These are phyloP conservation scores for Drosophila chauvacae DNA, from an alignment of 1,140 invertebrate genomes.

Conservation along the genomic window DNA sequence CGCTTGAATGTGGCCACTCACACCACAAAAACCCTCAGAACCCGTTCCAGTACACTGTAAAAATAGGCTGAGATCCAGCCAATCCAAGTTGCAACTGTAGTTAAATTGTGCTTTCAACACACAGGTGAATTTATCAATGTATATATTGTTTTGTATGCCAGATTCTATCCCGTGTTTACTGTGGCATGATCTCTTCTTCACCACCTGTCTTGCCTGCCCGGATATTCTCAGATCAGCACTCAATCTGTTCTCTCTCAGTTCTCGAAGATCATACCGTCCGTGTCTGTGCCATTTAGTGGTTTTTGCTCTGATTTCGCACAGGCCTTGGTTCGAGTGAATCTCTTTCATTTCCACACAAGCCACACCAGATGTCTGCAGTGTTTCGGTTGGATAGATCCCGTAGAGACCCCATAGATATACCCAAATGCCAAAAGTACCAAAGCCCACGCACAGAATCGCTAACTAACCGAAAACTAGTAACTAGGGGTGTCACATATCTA, in stretches of 20 bases:
- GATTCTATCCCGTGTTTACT: slow-evolving; percentile 55
- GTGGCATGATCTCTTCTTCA: slow-evolving; percentile 71
- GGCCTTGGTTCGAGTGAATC: slow-evolving; percentile 28
- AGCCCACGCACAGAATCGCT: slow-evolving; percentile 23
- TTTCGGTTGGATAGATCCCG: slow-evolving; percentile 32
- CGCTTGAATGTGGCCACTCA: slow-evolving; percentile 41
- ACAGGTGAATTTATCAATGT: slow-evolving; percentile 74
- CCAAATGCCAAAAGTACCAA: neutral
- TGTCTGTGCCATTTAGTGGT: slow-evolving; percentile 14
- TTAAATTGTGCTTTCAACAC: slow-evolving; percentile 74
- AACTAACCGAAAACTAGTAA: slow-evolving; percentile 37
- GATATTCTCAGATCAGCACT: slow-evolving; percentile 39
- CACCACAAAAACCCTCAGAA: neutral
- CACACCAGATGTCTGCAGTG: slow-evolving; percentile 29
- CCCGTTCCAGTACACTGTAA: slow-evolving; percentile 60
- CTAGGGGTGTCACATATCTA: neutral
- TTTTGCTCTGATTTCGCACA: slow-evolving; percentile 14
- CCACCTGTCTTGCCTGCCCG: slow-evolving; percentile 49
- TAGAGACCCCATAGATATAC: slow-evolving; percentile 21
- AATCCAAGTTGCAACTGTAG: slow-evolving; percentile 70
- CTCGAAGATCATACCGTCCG: slow-evolving; percentile 27
- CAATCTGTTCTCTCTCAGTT: slow-evolving; percentile 19
- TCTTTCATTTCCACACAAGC: slow-evolving; percentile 24
- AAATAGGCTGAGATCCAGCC: slow-evolving; percentile 62
- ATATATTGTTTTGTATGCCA: slow-evolving; percentile 53